Conservation (phyloP, 2,797 vertebrate genomes). For the Ctenopoma kingsleyae region DNA sequence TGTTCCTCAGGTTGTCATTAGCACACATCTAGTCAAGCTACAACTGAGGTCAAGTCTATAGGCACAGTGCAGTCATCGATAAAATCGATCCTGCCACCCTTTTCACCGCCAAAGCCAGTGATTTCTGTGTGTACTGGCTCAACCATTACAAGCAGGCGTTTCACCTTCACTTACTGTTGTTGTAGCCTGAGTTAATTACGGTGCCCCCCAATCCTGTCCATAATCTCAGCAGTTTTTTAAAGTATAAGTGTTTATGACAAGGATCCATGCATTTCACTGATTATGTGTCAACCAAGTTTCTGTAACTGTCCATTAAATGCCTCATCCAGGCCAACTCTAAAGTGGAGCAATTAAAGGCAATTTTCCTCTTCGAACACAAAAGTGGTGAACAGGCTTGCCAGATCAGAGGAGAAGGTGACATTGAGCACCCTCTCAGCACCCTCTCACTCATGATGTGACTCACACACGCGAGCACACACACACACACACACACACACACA, state of each 20-base stretch:
- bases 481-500: slow-evolving; percentile 1
- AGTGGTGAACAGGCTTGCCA: slow-evolving; percentile 21
- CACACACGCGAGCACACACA: slow-evolving; percentile 12
- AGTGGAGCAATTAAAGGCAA: slow-evolving; percentile 62
- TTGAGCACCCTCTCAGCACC: slow-evolving; percentile 39
- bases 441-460: slow-evolving; percentile 22
- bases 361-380: slow-evolving; percentile 53
- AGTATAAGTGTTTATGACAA: slow-evolving; percentile 17
- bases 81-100: slow-evolving; percentile 37
- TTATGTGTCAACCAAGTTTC: slow-evolving; percentile 47
- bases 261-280: slow-evolving; percentile 34
- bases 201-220: neutral
- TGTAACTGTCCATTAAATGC: slow-evolving; percentile 43
- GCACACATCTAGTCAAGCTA: slow-evolving; percentile 31
- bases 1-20: slow-evolving; percentile 44
- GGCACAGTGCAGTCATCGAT: slow-evolving; percentile 42
- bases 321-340: slow-evolving; percentile 37
- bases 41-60: slow-evolving; percentile 26
- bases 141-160: slow-evolving; percentile 28
- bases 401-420: slow-evolving; percentile 52
- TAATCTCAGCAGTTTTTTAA: slow-evolving; percentile 19
- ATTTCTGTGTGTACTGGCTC: slow-evolving; percentile 36
- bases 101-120: slow-evolving; percentile 17
- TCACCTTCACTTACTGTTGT: slow-evolving; percentile 50
- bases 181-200: slow-evolving; percentile 35